Evolutionary conservation across 2,797 vertebrate genomes (phyloP), one percentile per base, ranked within the genome.

Genomic region (Leptoclinus maculatus): DNA sequence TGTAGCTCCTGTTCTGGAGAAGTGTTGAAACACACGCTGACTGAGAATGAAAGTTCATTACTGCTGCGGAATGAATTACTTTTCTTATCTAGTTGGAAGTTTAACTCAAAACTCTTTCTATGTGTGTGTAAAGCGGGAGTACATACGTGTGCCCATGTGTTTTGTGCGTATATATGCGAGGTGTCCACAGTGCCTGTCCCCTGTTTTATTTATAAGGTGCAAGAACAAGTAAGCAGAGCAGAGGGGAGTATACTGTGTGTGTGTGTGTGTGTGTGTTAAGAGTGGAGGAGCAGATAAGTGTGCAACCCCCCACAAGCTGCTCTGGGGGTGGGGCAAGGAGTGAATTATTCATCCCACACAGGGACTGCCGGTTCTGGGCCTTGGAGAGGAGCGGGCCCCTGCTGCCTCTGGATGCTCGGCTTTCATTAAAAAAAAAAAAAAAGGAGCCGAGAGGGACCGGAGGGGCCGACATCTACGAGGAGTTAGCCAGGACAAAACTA

Each of bases 281-380:
- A 82, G 83, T 82, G 60, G 51, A 82, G 76, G 71, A 83, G 86
- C 76, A 84, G 77, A 88, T 85, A 90, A 91, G 79, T 85, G 80
- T 80, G 84, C 86, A 89, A 83, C 83, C 91, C 91, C 88, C 91
- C 83, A 89, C 88, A 86, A 85, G 87, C 88, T 83, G 93, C 92
- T 93, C 87, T 87, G 76, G 90, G 89, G 93, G 92, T 83, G 87
- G 92, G 93, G 92, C 83, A 82, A 73, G 72, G 87, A 85, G 89
- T 95, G 83, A 95, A 95, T 95, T 91, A 95, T 95, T 95, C 85
- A 95, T 95, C 87, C 91, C 80, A 78, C 88, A 87, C 70, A 27
- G 79, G 90, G 90, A 88, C 85, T 84, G 82, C 43, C 39, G 84
- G 83, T 81, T 88, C 81, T 80, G 83, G 91, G 91, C 79, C 74